Base-by-base conservation (phyloP, 1,140 invertebrate species). In the Drosophila neocordata region DNA sequence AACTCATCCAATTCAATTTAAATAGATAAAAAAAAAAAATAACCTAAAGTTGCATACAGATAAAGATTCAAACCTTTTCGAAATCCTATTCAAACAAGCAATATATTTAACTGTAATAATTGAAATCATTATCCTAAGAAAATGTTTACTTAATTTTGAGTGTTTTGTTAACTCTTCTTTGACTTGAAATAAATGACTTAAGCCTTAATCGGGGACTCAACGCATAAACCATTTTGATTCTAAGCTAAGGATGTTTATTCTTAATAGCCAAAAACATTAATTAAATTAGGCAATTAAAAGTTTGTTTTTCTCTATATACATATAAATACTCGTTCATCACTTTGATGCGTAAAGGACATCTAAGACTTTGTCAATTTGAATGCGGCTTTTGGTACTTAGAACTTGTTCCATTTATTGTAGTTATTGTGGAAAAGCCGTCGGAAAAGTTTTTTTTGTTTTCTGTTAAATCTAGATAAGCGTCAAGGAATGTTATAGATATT, bases 281-380 rank as follows among this genome's bases (percentile, higher is more conserved):
- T 75, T 78, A 72, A 83, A 66, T 73, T 44, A 66, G 24, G 9
- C 65, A 74, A 71, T 87, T 74, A 73, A 65, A 85, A 69, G 31
- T 74, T 85, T 57, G 24, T 34, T 34, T 9, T 31, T 6, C 4
- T 31, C n/a, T n/a, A n/a, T n/a, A n/a, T n/a, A n/a, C n/a, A 31
- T 31, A 31, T 6, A 31, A 31, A 31, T 31, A 31, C 27, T 31
- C 27, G 6, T 31, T 6, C 27, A 31, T 31, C 27, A 31, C 27
- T 31, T 31, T 31, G 27, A 31, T 31, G 27, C 27, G 27, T 1
- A 31, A 7, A 0, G 27, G 27, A 31, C 5, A 31, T 31, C 27
- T 31, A 31, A 31, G 27, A 44, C 6, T n/a, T 27, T 27, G 22
- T 24, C 12, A 22, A 44, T 38, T 20, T 22, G 15, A 37, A 11